Percentiles rank a stretch among this genome's conserved stretches.
Evolutionary conservation across 2,888 invertebrate species (phyloP).

Genomic region (Molorchus minor): DNA sequence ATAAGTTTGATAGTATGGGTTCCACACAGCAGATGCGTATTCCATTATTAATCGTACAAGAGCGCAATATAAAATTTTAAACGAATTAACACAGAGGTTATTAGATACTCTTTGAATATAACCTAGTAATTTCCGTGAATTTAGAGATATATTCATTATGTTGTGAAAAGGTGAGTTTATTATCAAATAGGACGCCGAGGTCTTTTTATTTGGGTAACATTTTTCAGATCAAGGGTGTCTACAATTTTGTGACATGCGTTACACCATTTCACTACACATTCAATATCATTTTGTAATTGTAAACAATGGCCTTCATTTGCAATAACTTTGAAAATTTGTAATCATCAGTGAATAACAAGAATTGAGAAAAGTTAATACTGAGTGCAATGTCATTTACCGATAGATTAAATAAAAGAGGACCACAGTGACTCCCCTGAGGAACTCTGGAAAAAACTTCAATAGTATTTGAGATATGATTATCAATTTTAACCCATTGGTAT

Average conservation of each 20-base stretch:
- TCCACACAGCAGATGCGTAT: no score
- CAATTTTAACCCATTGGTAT: not conserved
- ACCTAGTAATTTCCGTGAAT: no score
- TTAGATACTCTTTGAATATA: no score
- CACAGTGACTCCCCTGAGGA: not conserved
- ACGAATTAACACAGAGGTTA: no score
- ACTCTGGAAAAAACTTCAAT: not conserved
- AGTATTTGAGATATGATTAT: not conserved
- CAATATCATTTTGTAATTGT: not conserved
- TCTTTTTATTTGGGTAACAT: slow-evolving; percentile 4
- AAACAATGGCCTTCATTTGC: not conserved
- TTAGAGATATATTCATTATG: no score
- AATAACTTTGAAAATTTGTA: not conserved
- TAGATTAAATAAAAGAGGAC: no score
- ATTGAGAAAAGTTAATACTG: not conserved
- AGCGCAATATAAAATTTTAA: no score
- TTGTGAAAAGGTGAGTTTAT: no score
- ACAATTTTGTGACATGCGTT: not conserved
- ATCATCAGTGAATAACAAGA: not conserved
- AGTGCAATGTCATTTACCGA: not conserved
- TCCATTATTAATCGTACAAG: no score
- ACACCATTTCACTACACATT: not conserved
- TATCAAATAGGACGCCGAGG: slow-evolving; percentile 3
- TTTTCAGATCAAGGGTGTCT: not conserved
- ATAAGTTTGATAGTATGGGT: no score